Base-by-base conservation (phyloP, 1,140 invertebrate species). In the Lepidurus couesii region DNA sequence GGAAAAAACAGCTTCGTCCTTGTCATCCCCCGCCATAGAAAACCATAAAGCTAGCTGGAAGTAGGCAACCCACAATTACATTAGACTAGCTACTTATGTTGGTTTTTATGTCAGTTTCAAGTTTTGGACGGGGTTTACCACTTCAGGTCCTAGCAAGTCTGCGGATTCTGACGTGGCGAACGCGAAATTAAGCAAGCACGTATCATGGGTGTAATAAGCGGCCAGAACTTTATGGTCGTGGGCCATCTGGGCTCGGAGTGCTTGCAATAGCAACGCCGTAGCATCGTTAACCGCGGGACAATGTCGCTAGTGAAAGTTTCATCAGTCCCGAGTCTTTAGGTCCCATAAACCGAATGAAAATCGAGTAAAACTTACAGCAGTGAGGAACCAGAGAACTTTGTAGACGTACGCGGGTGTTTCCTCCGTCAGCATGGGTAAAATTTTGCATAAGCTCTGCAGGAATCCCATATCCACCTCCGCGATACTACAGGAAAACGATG, bases 371-470 rank as follows among this genome's bases (percentile, higher is more conserved):
- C 53, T 65, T 16, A 65, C 53, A 65, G 53, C 53, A 21, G 53
- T 65, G 6, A 65, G 53, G 21, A 65, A 65, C 53, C 53, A 65
- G 53, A 65, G 53, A 13, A 65, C 53, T 10, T 9, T 65, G 53
- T 65, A 65, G 13, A 65, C 16, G 53, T 65, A 65, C 9, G 16
- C 16, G 21, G 53, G 53, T 65, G 53, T 21, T 16, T 7, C 5
- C n/a, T 65, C 0, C 6, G 53, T 65, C 53, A 65, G 53, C 53
- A 13, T 65, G 53, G 53, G 13, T 21, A 65, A 65, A n/a, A 65
- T 65, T 21, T 65, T 65, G 53, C 53, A 65, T 21, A 65, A 65
- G 21, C 53, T 65, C 53, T 65, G 53, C 16, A 65, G 53, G 53
- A 65, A 16, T 65, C 21, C 16, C 16, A n/a, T 21, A 65, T 65